Evolutionary conservation across 30 jellyfish, hydroid and myxozoan species (phyloP).

Genomic region (Cassiopea xamachana): DNA sequence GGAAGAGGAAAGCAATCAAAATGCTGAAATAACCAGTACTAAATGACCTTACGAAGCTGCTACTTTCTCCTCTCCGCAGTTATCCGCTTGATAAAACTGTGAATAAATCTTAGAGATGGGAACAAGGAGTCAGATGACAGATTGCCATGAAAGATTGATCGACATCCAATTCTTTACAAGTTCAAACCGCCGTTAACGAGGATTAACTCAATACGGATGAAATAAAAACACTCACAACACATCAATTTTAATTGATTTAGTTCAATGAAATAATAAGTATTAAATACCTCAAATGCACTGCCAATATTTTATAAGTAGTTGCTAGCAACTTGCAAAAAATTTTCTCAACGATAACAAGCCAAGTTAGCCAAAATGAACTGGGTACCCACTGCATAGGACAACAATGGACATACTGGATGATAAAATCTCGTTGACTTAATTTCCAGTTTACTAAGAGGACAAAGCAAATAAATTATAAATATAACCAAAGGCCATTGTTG

Average conservation of each 20-base stretch:
- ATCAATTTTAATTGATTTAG: background rate
- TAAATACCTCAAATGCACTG: slow-evolving; percentile 7
- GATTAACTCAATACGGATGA: slow-evolving; percentile 57
- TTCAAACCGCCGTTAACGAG: slow-evolving; percentile 77
- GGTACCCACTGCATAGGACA: background rate
- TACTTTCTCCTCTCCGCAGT: slow-evolving; percentile 27
- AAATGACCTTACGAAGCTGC: background rate
- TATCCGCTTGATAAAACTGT: slow-evolving; percentile 53
- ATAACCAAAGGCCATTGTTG: background rate
- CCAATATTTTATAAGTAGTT: background rate
- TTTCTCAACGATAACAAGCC: too few relatives aligned
- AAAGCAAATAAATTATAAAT: background rate
- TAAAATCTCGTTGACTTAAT: background rate
- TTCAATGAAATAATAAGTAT: background rate
- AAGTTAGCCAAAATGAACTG: too few relatives aligned
- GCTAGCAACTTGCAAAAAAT: background rate
- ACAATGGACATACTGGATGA: background rate
- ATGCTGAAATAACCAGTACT: background rate
- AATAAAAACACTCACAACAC: slow-evolving; percentile 29
- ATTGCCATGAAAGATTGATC: slow-evolving; percentile 68
- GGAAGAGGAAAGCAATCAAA: background rate
- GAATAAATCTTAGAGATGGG: slow-evolving; percentile 46
- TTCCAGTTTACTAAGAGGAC: background rate
- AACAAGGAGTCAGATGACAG: slow-evolving; percentile 58
- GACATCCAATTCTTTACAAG: slow-evolving; percentile 68